Evolutionary conservation across 2,888 invertebrate species (phyloP).

Genomic region (Acrobasis repandana): DNA sequence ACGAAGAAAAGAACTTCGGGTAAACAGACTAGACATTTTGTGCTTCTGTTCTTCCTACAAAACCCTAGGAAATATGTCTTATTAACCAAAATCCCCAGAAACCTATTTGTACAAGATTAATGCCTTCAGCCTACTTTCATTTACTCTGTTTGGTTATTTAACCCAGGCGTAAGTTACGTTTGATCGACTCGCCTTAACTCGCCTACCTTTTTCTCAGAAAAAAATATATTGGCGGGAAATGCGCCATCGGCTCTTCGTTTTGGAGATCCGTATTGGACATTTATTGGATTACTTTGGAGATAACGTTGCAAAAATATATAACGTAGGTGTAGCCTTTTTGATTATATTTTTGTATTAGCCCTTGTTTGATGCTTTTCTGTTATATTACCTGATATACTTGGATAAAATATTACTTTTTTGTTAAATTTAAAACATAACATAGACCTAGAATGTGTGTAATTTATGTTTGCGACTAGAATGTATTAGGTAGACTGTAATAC

Average conservation of each 20-base stretch:
- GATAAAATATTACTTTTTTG: too few species aligned
- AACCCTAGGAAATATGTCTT: not conserved
- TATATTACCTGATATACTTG: not conserved
- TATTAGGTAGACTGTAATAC: too few species aligned
- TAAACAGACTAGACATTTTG: too few species aligned
- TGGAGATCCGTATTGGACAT: slow-evolving; percentile 42
- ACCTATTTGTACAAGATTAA: slow-evolving; percentile 8
- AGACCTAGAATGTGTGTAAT: too few species aligned
- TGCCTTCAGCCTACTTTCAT: slow-evolving; percentile 6
- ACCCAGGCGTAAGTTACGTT: slow-evolving; percentile 20
- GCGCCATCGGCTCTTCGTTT: slow-evolving; percentile 30
- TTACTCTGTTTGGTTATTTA: slow-evolving; percentile 17
- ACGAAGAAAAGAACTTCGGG: too few species aligned
- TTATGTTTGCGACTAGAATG: too few species aligned
- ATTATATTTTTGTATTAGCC: slow-evolving; percentile 11
- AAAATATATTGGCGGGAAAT: slow-evolving; percentile 35
- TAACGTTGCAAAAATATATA: slow-evolving; percentile 38
- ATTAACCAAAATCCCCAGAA: slow-evolving; percentile 9
- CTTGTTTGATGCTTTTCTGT: not conserved
- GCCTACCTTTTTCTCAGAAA: slow-evolving; percentile 30
- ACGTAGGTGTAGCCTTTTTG: slow-evolving; percentile 13
- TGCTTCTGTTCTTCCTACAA: too few species aligned
- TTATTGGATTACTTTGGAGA: slow-evolving; percentile 48
- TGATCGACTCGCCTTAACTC: slow-evolving; percentile 20
- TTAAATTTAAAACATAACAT: too few species aligned